Percentiles rank a stretch among this genome's conserved stretches.
phyloP scores from a whole-genome alignment of 1,140 invertebrate genomes.

The Zaprionus camerounensis region DNA sequence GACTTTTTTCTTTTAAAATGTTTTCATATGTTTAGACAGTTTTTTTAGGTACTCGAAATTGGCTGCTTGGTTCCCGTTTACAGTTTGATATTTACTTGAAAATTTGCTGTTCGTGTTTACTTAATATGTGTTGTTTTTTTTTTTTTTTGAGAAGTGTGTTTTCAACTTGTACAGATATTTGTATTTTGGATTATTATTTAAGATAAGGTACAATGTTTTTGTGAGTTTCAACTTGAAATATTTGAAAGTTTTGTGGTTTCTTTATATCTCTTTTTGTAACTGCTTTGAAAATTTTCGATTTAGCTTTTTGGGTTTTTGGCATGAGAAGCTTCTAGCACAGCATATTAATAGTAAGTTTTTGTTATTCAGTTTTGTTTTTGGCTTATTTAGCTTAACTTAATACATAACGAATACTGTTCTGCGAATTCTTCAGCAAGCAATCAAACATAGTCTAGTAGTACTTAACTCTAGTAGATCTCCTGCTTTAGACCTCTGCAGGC shows the following conservation, averaged over 20 bases:
- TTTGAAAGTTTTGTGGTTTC: neutral
- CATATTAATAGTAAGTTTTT: conserved; percentile 43
- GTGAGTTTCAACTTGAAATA: neutral
- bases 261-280: conserved; percentile 19
- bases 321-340: conserved; percentile 81
- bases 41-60: conserved; percentile 52
- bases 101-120: neutral
- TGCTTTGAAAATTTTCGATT: conserved; percentile 2
- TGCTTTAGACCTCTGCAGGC: conserved; percentile 71
- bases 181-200: conserved; percentile 35
- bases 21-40: conserved; percentile 47
- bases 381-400: conserved; percentile 62
- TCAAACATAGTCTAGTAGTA: conserved; percentile 26
- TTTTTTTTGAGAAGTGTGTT: conserved; percentile 29
- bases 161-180: conserved; percentile 35
- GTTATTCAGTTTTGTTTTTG: conserved; percentile 29
- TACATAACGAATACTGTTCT: conserved; percentile 77
- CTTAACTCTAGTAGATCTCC: conserved; percentile 35
- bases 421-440: conserved; percentile 81
- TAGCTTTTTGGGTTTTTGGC: conserved; percentile 60
- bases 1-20: conserved; percentile 6
- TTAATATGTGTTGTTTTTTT: neutral
- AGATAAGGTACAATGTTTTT: conserved; percentile 59
- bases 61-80: conserved; percentile 49
- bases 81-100: conserved; percentile 29